Evolutionary conservation across 2,888 invertebrate species (phyloP), one percentile per base, ranked within the genome.

Genomic region (Orthosia gothica): DNA sequence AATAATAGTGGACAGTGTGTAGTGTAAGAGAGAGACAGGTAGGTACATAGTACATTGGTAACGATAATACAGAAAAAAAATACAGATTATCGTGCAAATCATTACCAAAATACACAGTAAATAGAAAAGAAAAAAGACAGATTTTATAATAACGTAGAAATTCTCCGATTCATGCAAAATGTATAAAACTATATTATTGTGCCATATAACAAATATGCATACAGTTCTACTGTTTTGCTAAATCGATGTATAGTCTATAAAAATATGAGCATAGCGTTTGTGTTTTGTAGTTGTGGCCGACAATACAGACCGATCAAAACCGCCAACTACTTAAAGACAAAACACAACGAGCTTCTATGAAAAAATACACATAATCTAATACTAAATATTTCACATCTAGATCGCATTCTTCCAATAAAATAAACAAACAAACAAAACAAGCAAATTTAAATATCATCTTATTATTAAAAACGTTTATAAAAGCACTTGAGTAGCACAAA

Each of bases 401-500:
- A 89, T 89, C 87, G 92, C 92, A 94, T 91, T 92, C 92, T 85
- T 90, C 88, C 86, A 81, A 89, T 88, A 91, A 88, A 89, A 88
- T 84, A 88, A 89, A 85, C 91, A 89, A 89, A 91, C 80, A 90
- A 88, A 89, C 90, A 89, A 89, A 93, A 93, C 96, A 96, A 96
- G 96, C 96, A 96, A 96, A 96, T 96, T 96, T 95, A 96, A 96
- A 93, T 95, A 96, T 96, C 95, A 89, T 90, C 90, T 89, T 91
- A 89, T 89, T 81, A 88, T 92, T 91, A 89, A 91, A 90, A 93
- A 94, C 92, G 92, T 93, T 92, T 92, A 93, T 94, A 94, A 95
- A 96, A 96, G 96, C 96, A 95, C 96, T 96, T 94, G 92, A 93
- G 90, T 95, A 95, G 95, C 95, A 95, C 94, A 92, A 91, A 92